Evolutionary conservation across 1,140 invertebrate genomes (phyloP).

Genomic region (Diorhabda carinulata): DNA sequence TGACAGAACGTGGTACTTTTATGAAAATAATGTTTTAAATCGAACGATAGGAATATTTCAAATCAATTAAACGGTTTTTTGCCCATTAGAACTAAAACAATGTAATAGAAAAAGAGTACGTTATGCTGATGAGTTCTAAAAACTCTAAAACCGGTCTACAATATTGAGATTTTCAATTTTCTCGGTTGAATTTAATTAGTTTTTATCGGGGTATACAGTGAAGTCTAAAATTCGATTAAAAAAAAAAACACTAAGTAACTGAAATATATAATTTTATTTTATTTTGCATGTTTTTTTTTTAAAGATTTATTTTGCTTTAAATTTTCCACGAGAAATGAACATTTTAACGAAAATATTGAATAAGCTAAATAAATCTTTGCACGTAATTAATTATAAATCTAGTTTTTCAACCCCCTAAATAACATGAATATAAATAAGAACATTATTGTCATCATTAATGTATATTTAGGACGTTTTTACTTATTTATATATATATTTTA

Average conservation of each 20-base stretch:
- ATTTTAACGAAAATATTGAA: background rate
- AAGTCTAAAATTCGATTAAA: no score
- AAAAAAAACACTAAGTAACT: background rate
- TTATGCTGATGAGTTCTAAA: no score
- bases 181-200: no score
- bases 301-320: conserved; percentile 25
- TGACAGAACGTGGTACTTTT: no score
- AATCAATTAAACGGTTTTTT: no score
- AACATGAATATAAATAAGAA: conserved; percentile 17
- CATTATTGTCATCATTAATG: background rate
- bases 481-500: background rate
- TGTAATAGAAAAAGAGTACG: no score
- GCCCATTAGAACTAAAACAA: no score
- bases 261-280: conserved; percentile 20
- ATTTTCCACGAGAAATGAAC: conserved; percentile 7
- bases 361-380: conserved; percentile 16
- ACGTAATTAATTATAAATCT: conserved; percentile 2
- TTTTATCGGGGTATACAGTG: no score
- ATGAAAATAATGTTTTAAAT: no score
- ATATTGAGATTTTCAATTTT: no score
- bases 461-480: conserved; percentile 8
- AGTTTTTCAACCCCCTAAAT: conserved; percentile 5
- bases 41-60: no score
- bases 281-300: conserved; percentile 33
- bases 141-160: no score